A percentile compares a stretch with the other conserved stretches of the same genome.
Conservation (phyloP, 1,140 invertebrate species). For the Leptestheria dahalacensis region DNA sequence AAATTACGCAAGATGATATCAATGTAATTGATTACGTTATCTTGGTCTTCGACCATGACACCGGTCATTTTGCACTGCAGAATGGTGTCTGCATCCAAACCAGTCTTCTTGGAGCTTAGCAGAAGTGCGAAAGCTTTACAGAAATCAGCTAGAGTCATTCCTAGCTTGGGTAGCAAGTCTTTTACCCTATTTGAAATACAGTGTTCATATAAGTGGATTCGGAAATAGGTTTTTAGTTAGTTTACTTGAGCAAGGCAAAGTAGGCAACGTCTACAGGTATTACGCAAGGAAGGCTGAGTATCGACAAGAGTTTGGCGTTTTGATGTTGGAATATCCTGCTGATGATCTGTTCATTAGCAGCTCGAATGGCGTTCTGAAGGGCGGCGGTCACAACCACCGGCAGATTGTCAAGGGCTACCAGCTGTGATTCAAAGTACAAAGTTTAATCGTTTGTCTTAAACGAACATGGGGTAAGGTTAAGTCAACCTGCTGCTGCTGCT, state of each 20-base stretch:
- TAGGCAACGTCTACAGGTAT: conserved; percentile 70
- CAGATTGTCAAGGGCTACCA: conserved; percentile 66
- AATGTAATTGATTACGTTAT: too few relatives aligned
- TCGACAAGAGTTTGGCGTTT: conserved; percentile 57
- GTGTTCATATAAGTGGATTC: too few relatives aligned
- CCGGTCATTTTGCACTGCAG: background rate
- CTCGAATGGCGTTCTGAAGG: conserved; percentile 81
- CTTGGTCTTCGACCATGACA: background rate
- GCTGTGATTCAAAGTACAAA: conserved; percentile 35
- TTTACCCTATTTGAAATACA: too few relatives aligned
- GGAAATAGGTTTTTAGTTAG: conserved; percentile 20
- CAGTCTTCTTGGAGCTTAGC: background rate
- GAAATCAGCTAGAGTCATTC: background rate
- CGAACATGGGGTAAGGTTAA: background rate
- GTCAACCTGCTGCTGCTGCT: conserved; percentile 58
- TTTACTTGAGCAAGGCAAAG: conserved; percentile 66
- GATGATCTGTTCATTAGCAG: conserved; percentile 72
- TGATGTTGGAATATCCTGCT: conserved; percentile 76
- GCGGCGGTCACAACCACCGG: conserved; percentile 68
- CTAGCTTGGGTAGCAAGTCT: background rate
- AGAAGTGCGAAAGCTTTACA: background rate
- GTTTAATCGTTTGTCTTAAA: background rate
- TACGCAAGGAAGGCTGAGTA: conserved; percentile 65
- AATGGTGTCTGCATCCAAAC: background rate
- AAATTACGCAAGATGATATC: background rate